phyloP scores from a whole-genome alignment of 2,113 vertebrate genomes.

The Actinemys pallida region DNA sequence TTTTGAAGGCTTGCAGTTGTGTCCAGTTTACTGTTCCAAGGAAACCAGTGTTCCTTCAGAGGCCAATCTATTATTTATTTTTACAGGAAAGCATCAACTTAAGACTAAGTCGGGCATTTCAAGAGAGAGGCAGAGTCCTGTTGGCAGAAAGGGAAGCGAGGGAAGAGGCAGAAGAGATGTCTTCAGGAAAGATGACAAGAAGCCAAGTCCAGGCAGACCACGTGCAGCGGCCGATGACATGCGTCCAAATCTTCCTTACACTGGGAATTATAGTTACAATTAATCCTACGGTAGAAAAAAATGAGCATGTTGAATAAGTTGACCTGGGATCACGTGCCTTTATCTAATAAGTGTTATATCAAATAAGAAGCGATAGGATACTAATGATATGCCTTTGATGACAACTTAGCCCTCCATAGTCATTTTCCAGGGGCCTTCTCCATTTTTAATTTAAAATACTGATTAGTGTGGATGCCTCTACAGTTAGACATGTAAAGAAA shows the following conservation, averaged over 20 bases:
- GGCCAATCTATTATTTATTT: not conserved
- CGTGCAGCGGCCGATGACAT: not conserved
- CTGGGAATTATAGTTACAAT: conserved; percentile 39
- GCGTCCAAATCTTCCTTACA: conserved; percentile 17
- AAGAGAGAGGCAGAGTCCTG: not conserved
- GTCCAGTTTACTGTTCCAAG: not conserved
- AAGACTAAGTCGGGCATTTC: not conserved
- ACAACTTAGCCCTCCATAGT: not conserved
- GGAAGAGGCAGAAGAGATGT: not conserved
- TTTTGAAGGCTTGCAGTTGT: not conserved
- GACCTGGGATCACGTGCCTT: not conserved
- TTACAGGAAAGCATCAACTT: not conserved
- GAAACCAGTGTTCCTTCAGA: not conserved
- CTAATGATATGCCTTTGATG: not conserved
- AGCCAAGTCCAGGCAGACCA: not conserved
- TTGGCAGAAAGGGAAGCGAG: not conserved
- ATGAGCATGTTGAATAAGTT: not conserved
- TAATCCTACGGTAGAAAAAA: not conserved
- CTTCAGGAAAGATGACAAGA: not conserved
- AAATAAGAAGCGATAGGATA: not conserved
- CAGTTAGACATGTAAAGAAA: not conserved
- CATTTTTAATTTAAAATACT: not conserved
- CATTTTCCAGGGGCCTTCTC: not conserved
- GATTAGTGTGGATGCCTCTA: not conserved
- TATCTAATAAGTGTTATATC: not conserved